phyloP scores from a whole-genome alignment of 2,888 invertebrate species.

The Limnephilus rhombicus region DNA sequence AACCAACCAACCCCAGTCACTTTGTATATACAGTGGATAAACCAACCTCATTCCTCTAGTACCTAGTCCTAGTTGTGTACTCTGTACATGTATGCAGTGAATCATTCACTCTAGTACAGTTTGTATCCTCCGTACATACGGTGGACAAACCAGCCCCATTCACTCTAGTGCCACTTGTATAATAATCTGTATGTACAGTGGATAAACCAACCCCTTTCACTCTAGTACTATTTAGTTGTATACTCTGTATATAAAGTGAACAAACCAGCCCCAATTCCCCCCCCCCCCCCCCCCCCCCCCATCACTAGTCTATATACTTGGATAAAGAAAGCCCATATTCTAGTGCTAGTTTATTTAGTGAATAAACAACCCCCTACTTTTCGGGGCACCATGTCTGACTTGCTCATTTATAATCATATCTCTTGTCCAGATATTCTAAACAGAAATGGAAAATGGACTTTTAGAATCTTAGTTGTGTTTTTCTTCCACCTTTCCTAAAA shows the following conservation, averaged over 20 bases:
- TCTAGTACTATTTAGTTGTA: not conserved
- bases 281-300: not conserved
- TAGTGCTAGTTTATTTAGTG: not conserved
- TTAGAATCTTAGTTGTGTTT: not conserved
- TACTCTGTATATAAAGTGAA: not conserved
- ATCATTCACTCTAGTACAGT: not conserved
- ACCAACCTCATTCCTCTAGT: not conserved
- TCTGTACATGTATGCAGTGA: not conserved
- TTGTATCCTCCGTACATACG: not conserved
- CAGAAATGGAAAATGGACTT: not conserved
- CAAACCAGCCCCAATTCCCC: not conserved
- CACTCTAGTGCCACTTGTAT: not conserved
- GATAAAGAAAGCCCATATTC: not conserved
- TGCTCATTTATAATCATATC: not conserved
- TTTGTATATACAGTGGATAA: not conserved
- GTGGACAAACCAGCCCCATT: not conserved
- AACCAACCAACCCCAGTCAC: not conserved
- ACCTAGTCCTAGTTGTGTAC: not conserved
- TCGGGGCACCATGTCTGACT: not conserved
- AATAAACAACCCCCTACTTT: not conserved
- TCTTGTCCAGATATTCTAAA: not conserved
- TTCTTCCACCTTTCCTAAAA: not conserved
- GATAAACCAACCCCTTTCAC: not conserved
- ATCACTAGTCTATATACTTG: not conserved
- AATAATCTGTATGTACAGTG: not conserved